Conservation (phyloP, 2,888 invertebrate genomes). For the Abrostola tripartita region DNA sequence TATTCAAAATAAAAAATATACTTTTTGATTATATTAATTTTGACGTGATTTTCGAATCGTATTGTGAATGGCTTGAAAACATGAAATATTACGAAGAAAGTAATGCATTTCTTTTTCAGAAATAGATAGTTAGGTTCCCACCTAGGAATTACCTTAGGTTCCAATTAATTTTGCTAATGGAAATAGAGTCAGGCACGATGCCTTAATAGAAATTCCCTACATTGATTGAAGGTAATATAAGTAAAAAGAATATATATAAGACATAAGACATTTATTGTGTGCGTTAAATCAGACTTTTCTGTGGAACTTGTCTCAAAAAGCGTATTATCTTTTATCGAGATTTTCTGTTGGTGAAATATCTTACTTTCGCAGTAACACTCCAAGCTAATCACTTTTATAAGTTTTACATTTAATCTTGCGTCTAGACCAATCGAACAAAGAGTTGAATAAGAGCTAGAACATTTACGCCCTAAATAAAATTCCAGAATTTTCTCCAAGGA, state of each 20-base stretch:
- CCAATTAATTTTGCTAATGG: too few species aligned
- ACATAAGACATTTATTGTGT: too few species aligned
- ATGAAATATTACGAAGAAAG: slow-evolving; percentile 25
- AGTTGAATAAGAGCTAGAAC: background rate
- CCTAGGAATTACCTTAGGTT: too few species aligned
- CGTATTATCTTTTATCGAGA: background rate
- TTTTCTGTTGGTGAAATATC: background rate
- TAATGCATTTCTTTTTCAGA: background rate
- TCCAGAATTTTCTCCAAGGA: background rate
- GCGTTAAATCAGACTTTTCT: background rate
- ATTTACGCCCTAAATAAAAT: background rate
- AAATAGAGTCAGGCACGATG: too few species aligned
- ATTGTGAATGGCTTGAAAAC: slow-evolving; percentile 13
- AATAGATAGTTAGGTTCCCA: too few species aligned
- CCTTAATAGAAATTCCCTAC: too few species aligned
- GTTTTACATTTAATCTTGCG: slow-evolving; percentile 2
- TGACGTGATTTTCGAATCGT: slow-evolving; percentile 14
- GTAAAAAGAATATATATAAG: background rate
- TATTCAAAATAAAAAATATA: slow-evolving; percentile 30
- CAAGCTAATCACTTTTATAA: slow-evolving; percentile 3
- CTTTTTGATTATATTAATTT: background rate
- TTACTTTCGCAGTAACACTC: slow-evolving; percentile 19
- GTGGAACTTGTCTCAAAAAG: background rate
- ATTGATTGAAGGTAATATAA: too few species aligned
- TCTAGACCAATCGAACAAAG: background rate